Evolutionary conservation across 2,797 vertebrate species (phyloP), one percentile per base, ranked within the genome.

Genomic region (Sebastes aleutianus): DNA sequence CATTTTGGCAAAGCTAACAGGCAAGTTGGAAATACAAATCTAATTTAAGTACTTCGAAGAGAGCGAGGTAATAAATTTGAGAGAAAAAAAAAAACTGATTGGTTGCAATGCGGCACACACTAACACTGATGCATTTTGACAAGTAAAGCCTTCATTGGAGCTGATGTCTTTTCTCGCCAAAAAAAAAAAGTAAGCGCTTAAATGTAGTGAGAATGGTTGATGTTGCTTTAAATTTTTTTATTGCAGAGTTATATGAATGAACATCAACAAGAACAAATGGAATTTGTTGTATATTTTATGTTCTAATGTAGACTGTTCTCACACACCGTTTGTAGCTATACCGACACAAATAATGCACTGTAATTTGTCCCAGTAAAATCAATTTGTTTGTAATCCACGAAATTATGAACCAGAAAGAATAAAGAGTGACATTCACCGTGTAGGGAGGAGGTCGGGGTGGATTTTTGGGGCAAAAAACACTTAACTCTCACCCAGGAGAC

Each of bases 1-100:
- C 88, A 91, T 90, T 89, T 90, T 73, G 76, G 79, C 61, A 83
- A 91, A 82, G 74, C 76, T 85, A 89, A 87, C 77, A 74, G 73
- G 69, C 74, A 59, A 69, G 34, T 70, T 84, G 73, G 43, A 89
- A 85, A 87, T 81, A 80, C 64, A 85, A 84, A 85, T 91, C 79
- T 78, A 88, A 90, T 89, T 76, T 81, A 62, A 80, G 32, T 31
- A 81, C 75, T 83, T 87, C 77, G 74, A 81, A 79, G 84, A 26
- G 62, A 83, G 61, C 13, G 72, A 84, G 77, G 70, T 71, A 65
- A 76, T 82, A 79, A 12, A 83, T 78, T 63, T 18, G 6, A 43
- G 24, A 12, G 57, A 7, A 20, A 43, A 43, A 63, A 24, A 69
- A 69, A 39, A 24, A 3, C 14, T 22, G 67, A 86, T 83, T 78